A percentile compares a stretch with the other conserved stretches of the same genome.
phyloP scores from a whole-genome alignment of 2,888 invertebrate genomes.

The Drosophila lacicola region DNA sequence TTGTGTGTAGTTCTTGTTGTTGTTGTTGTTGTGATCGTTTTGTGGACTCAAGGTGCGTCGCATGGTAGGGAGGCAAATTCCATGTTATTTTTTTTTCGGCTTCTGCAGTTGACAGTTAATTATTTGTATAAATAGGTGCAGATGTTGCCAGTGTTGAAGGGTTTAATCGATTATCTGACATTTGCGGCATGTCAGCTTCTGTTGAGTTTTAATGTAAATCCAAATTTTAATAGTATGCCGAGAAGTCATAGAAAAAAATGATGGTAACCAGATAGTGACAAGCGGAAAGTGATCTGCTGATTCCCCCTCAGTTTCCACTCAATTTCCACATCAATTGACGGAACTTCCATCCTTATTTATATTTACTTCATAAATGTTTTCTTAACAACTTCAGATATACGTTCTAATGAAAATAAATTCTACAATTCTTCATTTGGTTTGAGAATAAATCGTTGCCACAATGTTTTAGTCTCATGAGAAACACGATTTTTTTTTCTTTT shows the following conservation, averaged over 20 bases:
- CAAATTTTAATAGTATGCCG: background rate
- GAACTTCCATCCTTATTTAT: too few relatives aligned
- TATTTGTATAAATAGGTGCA: slow-evolving; percentile 71
- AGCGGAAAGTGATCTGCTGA: too few relatives aligned
- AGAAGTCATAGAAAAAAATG: background rate
- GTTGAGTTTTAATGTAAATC: background rate
- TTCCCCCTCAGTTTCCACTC: too few relatives aligned
- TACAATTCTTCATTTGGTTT: too few relatives aligned
- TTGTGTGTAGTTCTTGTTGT: slow-evolving; percentile 21
- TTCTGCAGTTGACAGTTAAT: slow-evolving; percentile 75
- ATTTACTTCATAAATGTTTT: too few relatives aligned
- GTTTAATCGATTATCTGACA: slow-evolving; percentile 51
- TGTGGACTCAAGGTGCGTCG: slow-evolving; percentile 54
- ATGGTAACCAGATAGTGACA: background rate
- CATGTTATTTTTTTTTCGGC: slow-evolving; percentile 30
- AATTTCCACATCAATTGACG: too few relatives aligned
- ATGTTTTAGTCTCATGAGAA: too few relatives aligned
- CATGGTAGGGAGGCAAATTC: slow-evolving; percentile 33
- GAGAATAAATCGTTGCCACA: too few relatives aligned
- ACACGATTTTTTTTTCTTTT: too few relatives aligned
- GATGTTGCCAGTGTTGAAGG: slow-evolving; percentile 61
- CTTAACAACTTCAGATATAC: too few relatives aligned
- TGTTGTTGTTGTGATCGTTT: slow-evolving; percentile 35
- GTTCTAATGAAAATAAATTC: too few relatives aligned
- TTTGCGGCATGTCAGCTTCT: slow-evolving; percentile 27